These are phyloP conservation scores for Imbricaverruca yamaguchii DNA, from an alignment of 2,888 invertebrate species.

Conservation along the genomic window DNA sequence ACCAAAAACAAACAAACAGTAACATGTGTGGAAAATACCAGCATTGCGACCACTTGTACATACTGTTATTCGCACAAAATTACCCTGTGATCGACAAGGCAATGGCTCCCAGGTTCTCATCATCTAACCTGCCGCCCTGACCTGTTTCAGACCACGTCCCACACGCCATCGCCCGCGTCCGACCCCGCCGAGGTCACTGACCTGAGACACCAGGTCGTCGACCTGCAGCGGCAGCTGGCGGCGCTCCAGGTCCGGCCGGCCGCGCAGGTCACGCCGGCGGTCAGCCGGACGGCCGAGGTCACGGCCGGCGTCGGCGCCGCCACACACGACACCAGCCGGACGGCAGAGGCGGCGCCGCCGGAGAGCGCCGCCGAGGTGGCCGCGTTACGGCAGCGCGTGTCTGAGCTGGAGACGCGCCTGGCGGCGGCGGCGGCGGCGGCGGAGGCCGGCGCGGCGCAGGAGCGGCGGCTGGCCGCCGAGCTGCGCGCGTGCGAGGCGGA, in stretches of 20 bases:
- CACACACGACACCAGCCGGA: neutral
- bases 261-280: neutral
- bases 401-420: neutral
- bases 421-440: constrained; percentile 26
- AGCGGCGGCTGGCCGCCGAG: constrained; percentile 34
- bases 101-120: too few species aligned
- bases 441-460: constrained; percentile 29
- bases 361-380: neutral
- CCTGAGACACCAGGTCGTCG: neutral
- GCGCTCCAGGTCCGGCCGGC: neutral
- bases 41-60: too few species aligned
- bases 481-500: constrained; percentile 34
- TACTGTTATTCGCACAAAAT: too few species aligned
- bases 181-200: neutral
- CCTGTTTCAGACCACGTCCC: neutral
- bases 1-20: too few species aligned
- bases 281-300: neutral
- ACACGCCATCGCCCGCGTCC: neutral
- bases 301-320: constrained; percentile 26
- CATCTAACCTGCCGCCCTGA: too few species aligned
- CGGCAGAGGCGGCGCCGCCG: neutral
- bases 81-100: too few species aligned
- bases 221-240: constrained; percentile 7
- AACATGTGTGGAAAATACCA: too few species aligned
- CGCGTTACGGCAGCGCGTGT: constrained; percentile 27